Evolutionary conservation across 1,140 invertebrate species (phyloP), one percentile per base, ranked within the genome.

Genomic region (Nephotettix cincticeps): DNA sequence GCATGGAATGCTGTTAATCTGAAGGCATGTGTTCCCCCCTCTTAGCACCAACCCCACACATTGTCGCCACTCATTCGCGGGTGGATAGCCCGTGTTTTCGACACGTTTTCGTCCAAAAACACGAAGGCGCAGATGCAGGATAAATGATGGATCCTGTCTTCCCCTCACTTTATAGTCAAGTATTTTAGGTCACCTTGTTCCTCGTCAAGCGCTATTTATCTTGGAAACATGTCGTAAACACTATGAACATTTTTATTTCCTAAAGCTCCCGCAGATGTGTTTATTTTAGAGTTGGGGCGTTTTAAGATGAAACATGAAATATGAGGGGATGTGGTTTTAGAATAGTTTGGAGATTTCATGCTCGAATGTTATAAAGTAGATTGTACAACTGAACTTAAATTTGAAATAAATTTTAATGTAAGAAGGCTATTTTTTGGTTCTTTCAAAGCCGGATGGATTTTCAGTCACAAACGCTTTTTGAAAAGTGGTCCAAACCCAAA

Each of bases 71-170:
- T 61, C 14, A 61, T 4, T 21, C 23, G 6, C 28, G 13, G 25
- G 56, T 27, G 25, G 6, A 61, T 4, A 27, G 4, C 6, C 56
- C 56, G 56, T 61, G 56, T 61, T 61, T 40, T 54, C 47, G 25
- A 61, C 56, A 27, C 56, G 56, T 61, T 61, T 61, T 61, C 28
- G 23, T 27, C 56, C 56, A 14, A 27, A 61, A 25, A 61, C 56
- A 61, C 14, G 56, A 21, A 61, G 17, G n/a, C 3, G 19, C 56
- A 61, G 56, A 61, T 61, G 56, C 28, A 11, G 56, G 56, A 9
- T 61, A 61, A 61, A 61, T 21, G 23, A 61, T 61, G 56, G 56
- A 27, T 61, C 56, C 56, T 51, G 47, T n/a, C 17, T 51, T n/a
- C 9, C 17, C 47, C 47, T 23, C 25, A n/a, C 25, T 61, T 61